Evolutionary conservation across 2,797 vertebrate species (phyloP), one percentile per base, ranked within the genome.

Genomic region (Rhyacichthys aspro): DNA sequence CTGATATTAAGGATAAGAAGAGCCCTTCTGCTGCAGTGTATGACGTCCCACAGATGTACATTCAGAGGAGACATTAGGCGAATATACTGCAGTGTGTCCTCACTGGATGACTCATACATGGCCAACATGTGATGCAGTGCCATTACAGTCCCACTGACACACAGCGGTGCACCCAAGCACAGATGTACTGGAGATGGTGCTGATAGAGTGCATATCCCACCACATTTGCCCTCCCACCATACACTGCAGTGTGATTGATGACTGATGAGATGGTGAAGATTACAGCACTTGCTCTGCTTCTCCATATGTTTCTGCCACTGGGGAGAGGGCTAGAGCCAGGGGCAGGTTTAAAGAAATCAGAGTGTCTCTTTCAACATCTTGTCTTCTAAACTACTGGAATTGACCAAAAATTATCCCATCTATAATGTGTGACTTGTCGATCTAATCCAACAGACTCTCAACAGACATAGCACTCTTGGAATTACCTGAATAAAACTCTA

Each of bases 161-260:
- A 60, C 64, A 60, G 67, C 42, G 3, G 55, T 9, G 15, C 54
- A 42, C 7, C 19, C 8, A 7, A 32, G 17, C 39, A 8, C 23
- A 48, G 1, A 50, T 4, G 28, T 3, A 19, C 19, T 49, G 60
- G 9, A 56, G 32, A 68, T 46, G 47, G 65, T 58, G 58, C 41
- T 69, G 66, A 80, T 56, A 50, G 74, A 76, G 73, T 52, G 65
- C 48, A 63, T 56, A 64, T 56, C 52, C 63, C 5, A 12, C 43
- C 48, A 47, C 66, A 62, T 37, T 48, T 15, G 49, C 69, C 65
- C 72, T 85, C 83, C 85, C 86, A 81, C 81, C 58, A 74, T 66
- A 83, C 86, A 60, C 67, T 86, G 85, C 77, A 12, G 67, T n/a
- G 23, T 83, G 78, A 87, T 67, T 70, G 81, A 88, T 85, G 82